These are phyloP conservation scores for Anguilla marmorata DNA, from an alignment of 2,797 vertebrate species.

Conservation along the genomic window DNA sequence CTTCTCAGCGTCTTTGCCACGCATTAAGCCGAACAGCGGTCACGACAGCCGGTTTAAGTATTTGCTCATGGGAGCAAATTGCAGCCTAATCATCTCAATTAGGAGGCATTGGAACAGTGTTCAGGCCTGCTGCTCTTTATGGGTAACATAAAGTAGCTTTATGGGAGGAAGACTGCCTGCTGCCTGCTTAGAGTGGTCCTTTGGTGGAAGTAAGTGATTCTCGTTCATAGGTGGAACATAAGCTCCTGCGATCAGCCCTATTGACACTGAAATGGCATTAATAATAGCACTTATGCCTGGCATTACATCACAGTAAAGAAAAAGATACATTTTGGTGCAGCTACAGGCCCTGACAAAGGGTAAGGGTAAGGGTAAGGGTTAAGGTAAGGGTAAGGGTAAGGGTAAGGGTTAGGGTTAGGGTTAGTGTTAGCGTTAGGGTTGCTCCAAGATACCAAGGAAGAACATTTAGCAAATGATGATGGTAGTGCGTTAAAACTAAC, in stretches of 20 bases:
- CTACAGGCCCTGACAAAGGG: no score
- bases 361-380: no score
- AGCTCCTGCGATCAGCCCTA: constrained; percentile 57
- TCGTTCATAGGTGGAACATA: constrained; percentile 49
- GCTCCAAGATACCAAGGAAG: no score
- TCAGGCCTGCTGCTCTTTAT: constrained; percentile 45
- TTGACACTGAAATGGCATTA: constrained; percentile 12
- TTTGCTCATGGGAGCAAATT: constrained; percentile 57
- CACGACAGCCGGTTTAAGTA: constrained; percentile 11
- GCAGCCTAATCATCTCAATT: constrained; percentile 53
- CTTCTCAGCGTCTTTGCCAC: not conserved
- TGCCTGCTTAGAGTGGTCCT: constrained; percentile 51
- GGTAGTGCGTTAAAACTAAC: not conserved
- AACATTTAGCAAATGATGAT: not conserved
- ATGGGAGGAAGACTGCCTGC: constrained; percentile 49
- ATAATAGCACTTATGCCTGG: not conserved
- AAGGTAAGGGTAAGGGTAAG: no score
- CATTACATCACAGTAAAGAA: not conserved
- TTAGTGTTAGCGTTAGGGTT: not conserved
- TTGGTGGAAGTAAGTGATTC: constrained; percentile 45
- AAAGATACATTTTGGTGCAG: not conserved
- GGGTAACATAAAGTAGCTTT: constrained; percentile 53
- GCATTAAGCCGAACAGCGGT: not conserved
- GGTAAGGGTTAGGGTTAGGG: no score
- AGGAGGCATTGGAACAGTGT: constrained; percentile 37